Conservation (phyloP, 2,888 invertebrate species). For the Agrenia bidenticulata region DNA sequence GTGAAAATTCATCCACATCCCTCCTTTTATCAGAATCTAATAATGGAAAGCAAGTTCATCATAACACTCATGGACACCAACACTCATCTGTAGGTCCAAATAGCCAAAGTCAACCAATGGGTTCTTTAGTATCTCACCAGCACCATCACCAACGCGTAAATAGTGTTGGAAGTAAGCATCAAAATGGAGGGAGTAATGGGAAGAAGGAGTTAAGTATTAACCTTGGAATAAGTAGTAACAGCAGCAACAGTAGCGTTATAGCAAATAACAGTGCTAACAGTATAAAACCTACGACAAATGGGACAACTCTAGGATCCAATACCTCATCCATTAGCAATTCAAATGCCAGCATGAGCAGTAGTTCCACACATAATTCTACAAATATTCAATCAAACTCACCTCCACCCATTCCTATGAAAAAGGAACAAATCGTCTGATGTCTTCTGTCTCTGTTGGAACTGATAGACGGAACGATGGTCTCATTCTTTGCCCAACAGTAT, state of each 20-base stretch:
- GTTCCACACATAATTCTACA: constrained; percentile 26
- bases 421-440: constrained; percentile 53
- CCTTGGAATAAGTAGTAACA: constrained; percentile 15
- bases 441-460: constrained; percentile 10
- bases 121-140: background rate
- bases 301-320: constrained; percentile 31
- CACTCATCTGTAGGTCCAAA: background rate
- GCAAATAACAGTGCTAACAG: constrained; percentile 26
- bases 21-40: constrained; percentile 49
- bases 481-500: background rate
- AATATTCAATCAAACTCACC: constrained; percentile 38
- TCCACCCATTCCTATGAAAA: constrained; percentile 52
- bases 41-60: constrained; percentile 34
- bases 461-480: background rate
- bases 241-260: constrained; percentile 15
- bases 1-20: constrained; percentile 53
- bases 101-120: constrained; percentile 16
- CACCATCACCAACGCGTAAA: constrained; percentile 16
- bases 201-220: constrained; percentile 13
- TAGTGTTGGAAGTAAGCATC: constrained; percentile 35
- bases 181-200: constrained; percentile 35
- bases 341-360: constrained; percentile 14
- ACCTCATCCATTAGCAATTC: constrained; percentile 26
- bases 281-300: constrained; percentile 44
- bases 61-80: constrained; percentile 1